phyloP scores from a whole-genome alignment of 2,113 vertebrate genomes.

The Erpornis zantholeuca region DNA sequence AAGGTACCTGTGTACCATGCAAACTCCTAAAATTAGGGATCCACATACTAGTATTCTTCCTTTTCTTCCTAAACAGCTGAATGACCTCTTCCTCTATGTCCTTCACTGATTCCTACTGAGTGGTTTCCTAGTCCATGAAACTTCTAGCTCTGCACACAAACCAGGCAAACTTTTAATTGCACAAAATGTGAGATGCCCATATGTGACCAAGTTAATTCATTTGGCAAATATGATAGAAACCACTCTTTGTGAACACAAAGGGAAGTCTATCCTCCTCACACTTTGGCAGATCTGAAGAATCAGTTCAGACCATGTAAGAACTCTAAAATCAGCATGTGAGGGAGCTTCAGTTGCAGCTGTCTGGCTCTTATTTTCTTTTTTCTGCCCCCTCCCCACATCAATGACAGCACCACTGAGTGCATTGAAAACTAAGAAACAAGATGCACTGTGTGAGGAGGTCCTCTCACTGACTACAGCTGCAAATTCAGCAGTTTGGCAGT shows the following conservation, averaged over 20 bases:
- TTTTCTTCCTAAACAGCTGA: not conserved
- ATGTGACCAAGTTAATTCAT: not conserved
- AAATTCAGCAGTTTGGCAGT: not conserved
- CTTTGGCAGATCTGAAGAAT: not conserved
- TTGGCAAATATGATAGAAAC: not conserved
- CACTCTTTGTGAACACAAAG: not conserved
- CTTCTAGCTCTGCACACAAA: not conserved
- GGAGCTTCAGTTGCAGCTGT: not conserved
- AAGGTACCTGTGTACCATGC: not conserved
- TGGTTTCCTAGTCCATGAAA: not conserved
- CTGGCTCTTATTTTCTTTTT: not conserved
- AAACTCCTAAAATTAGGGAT: not conserved
- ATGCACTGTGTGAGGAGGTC: not conserved
- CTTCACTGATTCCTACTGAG: not conserved
- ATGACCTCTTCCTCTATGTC: not conserved
- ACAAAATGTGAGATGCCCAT: not conserved
- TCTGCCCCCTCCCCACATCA: not conserved
- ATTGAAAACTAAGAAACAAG: not conserved
- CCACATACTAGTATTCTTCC: not conserved
- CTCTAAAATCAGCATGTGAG: not conserved
- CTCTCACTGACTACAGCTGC: not conserved
- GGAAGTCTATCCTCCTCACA: not conserved
- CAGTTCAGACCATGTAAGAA: not conserved
- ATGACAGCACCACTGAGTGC: not conserved
- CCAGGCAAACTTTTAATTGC: not conserved